Conservation (phyloP, 1,140 invertebrate genomes). For the Lamellibrachia luymesi region DNA sequence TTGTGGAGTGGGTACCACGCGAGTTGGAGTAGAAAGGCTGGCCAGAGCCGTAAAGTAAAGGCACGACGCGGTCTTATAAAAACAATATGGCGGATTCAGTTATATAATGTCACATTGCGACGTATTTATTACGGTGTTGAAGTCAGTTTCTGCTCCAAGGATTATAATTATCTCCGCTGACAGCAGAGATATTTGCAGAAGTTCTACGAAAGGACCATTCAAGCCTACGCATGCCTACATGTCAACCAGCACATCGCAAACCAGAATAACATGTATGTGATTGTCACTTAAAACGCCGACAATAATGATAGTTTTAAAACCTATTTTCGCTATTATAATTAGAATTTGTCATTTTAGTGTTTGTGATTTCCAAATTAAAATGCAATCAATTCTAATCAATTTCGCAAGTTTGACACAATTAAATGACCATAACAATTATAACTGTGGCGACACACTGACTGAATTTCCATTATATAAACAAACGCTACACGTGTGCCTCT, state of each 20-base stretch:
- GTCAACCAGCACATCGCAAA: not conserved
- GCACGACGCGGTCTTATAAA: not conserved
- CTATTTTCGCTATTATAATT: not conserved
- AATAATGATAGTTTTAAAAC: not conserved
- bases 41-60: not conserved
- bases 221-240: not conserved
- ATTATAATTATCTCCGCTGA: not conserved
- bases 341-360: not conserved
- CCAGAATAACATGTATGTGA: not conserved
- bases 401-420: no score
- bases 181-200: not conserved
- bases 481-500: no score
- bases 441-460: no score
- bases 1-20: not conserved
- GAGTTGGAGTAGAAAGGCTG: not conserved
- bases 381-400: no score
- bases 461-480: no score
- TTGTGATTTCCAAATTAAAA: no score
- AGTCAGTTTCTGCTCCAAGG: not conserved
- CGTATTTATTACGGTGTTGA: no score
- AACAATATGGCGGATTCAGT: not conserved
- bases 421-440: no score
- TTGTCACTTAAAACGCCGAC: not conserved
- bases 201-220: not conserved
- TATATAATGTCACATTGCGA: not conserved